phyloP scores from a whole-genome alignment of 2,797 vertebrate genomes.

The Peromyscus melanophrys region DNA sequence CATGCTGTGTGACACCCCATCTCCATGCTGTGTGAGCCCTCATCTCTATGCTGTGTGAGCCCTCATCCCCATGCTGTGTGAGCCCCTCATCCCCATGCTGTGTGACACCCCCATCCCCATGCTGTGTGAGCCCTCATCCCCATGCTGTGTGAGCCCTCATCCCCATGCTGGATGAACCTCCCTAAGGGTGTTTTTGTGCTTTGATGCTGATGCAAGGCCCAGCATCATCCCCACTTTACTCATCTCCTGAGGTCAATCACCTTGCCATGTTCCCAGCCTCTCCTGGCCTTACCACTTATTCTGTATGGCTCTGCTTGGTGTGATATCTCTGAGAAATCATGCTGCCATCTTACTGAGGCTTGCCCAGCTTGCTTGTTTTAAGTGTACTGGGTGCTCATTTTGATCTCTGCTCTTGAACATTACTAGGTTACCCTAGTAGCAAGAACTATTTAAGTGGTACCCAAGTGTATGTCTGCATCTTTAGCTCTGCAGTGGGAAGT shows the following conservation, averaged over 20 bases:
- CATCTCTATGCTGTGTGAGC: background rate
- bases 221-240: background rate
- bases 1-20: background rate
- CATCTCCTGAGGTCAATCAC: background rate
- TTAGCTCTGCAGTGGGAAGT: background rate
- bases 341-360: background rate
- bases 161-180: background rate
- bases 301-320: background rate
- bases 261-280: background rate
- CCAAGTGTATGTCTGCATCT: background rate
- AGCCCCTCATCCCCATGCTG: background rate
- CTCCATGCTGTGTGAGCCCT: too few relatives aligned
- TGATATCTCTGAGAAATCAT: background rate
- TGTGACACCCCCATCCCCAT: background rate
- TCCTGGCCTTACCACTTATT: background rate
- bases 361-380: background rate
- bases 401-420: conserved; percentile 19
- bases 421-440: background rate
- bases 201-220: background rate
- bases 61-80: background rate
- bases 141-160: background rate
- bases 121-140: background rate
- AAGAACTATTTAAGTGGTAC: background rate
- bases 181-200: fast-evolving
- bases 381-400: background rate